Base-by-base conservation (phyloP, 1,140 invertebrate genomes). In the Pseudachorutes palmiensis region DNA sequence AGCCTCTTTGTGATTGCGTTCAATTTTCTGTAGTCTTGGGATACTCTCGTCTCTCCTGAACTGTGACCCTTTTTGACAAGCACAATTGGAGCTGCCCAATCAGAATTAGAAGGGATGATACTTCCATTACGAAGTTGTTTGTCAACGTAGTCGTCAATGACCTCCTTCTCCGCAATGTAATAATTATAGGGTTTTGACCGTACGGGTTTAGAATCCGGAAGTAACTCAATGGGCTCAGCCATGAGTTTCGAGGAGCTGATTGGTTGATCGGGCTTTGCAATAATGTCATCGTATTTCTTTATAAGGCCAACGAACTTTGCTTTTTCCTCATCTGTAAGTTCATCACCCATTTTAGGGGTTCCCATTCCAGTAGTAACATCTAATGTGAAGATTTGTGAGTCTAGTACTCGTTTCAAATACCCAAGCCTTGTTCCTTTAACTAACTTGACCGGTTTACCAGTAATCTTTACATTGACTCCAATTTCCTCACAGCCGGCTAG, bases 1-100 rank as follows among this genome's bases (percentile, higher is more conserved):
- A 74, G 58, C 57, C 72, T 73, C 14, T 74, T 62, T 14, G 69
- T 75, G 16, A 48, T 24, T 3, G 32, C 58, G 32, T 66, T 59
- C 2, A 61, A 14, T 24, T 14, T 2, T 2, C 58, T 1, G 24
- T 49, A 31, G 22, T 61, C 64, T 3, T 24, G 16, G 28, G 28
- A 55, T 1, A 58, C 14, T 19, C 64, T 22, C 1, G 28, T 5
- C n/a, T 2, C 57, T 5, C 48, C 41, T 9, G 55, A 22, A 14
- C 19, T 24, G 5, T 45, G 32, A 12, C 62, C 62, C 16, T 31
- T 32, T 5, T 55, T 5, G 1, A 65, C 64, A 14, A 65, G 14
- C 24, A 58, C 31, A 26, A 55, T 16, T 2, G 26, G 26, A 16
- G 49, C 2, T 2, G 49, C 9, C 19, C 31, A 65, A 24, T 22